Conservation (phyloP, 2,888 invertebrate species). For the Slavum lentiscoides region DNA sequence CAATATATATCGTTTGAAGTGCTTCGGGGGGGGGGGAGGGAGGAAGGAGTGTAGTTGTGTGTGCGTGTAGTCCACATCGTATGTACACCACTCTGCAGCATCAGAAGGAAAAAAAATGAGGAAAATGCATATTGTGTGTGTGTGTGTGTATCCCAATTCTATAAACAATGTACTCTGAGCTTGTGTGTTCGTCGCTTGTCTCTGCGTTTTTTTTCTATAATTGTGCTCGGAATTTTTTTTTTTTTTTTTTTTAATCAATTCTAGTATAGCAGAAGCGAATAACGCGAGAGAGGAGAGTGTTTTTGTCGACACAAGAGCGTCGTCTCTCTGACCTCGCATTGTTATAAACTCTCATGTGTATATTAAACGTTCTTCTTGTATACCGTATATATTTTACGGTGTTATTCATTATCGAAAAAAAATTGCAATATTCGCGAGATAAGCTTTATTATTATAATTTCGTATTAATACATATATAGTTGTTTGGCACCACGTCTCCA, state of each 20-base stretch:
- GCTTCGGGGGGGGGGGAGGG: neutral
- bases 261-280: slow-evolving; percentile 35
- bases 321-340: slow-evolving; percentile 39
- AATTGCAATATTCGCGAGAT: slow-evolving; percentile 23
- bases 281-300: slow-evolving; percentile 37
- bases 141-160: slow-evolving; percentile 21
- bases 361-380: slow-evolving; percentile 41
- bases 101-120: neutral
- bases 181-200: slow-evolving; percentile 35
- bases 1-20: slow-evolving; percentile 36
- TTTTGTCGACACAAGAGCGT: slow-evolving; percentile 32
- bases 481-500: slow-evolving; percentile 8
- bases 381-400: slow-evolving; percentile 16
- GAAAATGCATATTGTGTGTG: neutral
- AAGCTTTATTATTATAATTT: slow-evolving; percentile 43
- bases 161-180: slow-evolving; percentile 46
- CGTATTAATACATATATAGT: neutral
- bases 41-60: too few species aligned
- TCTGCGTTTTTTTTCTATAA: slow-evolving; percentile 43
- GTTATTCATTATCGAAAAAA: slow-evolving; percentile 33
- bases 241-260: slow-evolving; percentile 46
- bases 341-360: slow-evolving; percentile 21
- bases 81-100: neutral
- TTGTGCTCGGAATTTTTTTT: slow-evolving; percentile 32
- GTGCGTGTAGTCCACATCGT: slow-evolving; percentile 3